Conservation (phyloP, 2,888 invertebrate genomes). For the Drosophila kanekoi region DNA sequence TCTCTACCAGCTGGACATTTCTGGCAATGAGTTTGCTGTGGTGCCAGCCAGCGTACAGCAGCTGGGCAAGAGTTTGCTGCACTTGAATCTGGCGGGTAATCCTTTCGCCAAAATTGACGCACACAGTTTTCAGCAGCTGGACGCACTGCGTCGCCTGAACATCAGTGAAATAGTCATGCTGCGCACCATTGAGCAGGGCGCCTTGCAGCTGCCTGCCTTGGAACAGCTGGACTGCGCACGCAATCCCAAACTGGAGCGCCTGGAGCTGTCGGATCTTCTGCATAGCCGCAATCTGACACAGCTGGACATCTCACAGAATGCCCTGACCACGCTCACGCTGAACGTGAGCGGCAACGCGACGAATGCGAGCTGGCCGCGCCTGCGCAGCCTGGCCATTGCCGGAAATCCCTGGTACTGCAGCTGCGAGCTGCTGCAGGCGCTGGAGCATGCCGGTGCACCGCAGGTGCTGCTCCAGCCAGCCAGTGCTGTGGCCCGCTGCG, state of each 20-base stretch:
- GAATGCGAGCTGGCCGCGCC: conserved; percentile 79
- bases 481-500: conserved; percentile 75
- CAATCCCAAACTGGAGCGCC: conserved; percentile 86
- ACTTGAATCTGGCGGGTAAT: conserved; percentile 88
- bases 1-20: conserved; percentile 87
- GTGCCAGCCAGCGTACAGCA: conserved; percentile 87
- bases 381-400: conserved; percentile 87
- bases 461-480: conserved; percentile 48
- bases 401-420: conserved; percentile 89
- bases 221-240: conserved; percentile 63
- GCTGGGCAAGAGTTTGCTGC: conserved; percentile 86
- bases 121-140: conserved; percentile 87
- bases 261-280: conserved; percentile 87
- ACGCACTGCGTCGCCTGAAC: conserved; percentile 87
- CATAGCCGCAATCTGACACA: conserved; percentile 82
- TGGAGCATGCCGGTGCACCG: conserved; percentile 76
- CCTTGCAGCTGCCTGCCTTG: conserved; percentile 83
- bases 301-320: conserved; percentile 88
- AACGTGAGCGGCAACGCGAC: conserved; percentile 43
- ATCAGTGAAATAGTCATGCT: conserved; percentile 87
- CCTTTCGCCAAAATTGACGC: conserved; percentile 87
- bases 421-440: conserved; percentile 85
- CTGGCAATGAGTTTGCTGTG: conserved; percentile 87
- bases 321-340: conserved; percentile 85
- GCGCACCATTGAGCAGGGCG: conserved; percentile 86